Conservation (phyloP, 1,140 invertebrate species). For the Drosophila baimaii region DNA sequence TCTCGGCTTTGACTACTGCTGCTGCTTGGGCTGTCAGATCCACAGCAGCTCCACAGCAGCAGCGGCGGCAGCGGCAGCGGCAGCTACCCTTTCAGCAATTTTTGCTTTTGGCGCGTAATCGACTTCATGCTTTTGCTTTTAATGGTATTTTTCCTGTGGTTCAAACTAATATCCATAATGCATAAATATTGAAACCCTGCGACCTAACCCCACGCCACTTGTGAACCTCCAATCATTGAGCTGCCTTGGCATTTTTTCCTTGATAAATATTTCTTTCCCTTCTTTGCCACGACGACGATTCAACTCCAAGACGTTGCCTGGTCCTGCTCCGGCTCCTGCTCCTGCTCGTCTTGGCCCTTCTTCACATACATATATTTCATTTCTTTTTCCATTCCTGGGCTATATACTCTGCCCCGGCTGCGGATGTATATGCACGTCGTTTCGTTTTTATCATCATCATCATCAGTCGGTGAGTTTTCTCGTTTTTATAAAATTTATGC, state of each 20-base stretch:
- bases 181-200: slow-evolving; percentile 78
- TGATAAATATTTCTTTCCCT: slow-evolving; percentile 54
- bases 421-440: slow-evolving; percentile 47
- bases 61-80: no score
- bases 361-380: slow-evolving; percentile 33
- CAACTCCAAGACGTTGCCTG: slow-evolving; percentile 54
- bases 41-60: slow-evolving; percentile 11
- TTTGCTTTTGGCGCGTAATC: slow-evolving; percentile 82
- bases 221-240: slow-evolving; percentile 51
- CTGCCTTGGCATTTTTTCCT: slow-evolving; percentile 76
- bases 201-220: slow-evolving; percentile 53
- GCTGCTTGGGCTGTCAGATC: slow-evolving; percentile 62
- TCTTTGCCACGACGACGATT: slow-evolving; percentile 46
- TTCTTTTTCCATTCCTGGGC: slow-evolving; percentile 18
- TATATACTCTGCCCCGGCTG: slow-evolving; percentile 16
- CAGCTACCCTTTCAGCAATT: slow-evolving; percentile 56
- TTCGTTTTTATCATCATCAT: slow-evolving; percentile 56
- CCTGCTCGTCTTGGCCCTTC: slow-evolving; percentile 33
- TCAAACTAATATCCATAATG: slow-evolving; percentile 83
- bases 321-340: slow-evolving; percentile 26
- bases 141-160: slow-evolving; percentile 83
- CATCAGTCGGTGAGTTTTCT: slow-evolving; percentile 56
- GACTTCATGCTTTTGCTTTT: slow-evolving; percentile 83
- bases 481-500: slow-evolving; percentile 80
- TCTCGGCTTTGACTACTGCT: slow-evolving; percentile 63